Evolutionary conservation across 2,888 invertebrate species (phyloP), one percentile per base, ranked within the genome.

Genomic region (Meta bourneti): DNA sequence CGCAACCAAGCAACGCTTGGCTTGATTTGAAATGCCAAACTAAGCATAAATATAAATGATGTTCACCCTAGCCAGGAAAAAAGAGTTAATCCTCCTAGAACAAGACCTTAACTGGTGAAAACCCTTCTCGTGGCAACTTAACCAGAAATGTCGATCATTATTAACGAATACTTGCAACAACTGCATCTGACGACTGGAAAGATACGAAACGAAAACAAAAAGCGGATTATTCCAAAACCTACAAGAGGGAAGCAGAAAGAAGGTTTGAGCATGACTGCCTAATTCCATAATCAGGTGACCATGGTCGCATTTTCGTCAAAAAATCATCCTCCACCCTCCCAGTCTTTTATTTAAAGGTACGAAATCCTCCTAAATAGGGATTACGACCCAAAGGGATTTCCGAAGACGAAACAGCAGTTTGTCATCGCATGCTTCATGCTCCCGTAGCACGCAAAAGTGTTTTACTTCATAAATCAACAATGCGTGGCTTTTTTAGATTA

Each of bases 351-450:
- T 83, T 89, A 89, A 71, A 85, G 80, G 79, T 83, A 84, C 48
- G 88, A 88, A 88, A 85, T 85, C 85, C 71, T 79, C 72, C 52
- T 72, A 84, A 82, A 77, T 77, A 80, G 83, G 80, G 90, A 90
- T 90, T 84, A 90, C 79, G 90, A 34, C 48, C 79, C 52, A 69
- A 69, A 79, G 78, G 85, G 84, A 80, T 85, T 90, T 79, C 34
- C 54, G 52, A 91, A 87, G 82, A 74, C 81, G 79, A 61, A 71
- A 79, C 87, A 87, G 91, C 77, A 87, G 82, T 91, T 87, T 91
- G 87, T 91, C 91, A 82, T 91, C 86, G 78, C 82, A 91, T 87
- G 91, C 91, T 91, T 91, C 91, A 91, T 85, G 91, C 87, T 77
- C 72, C 74, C 48, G 52, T 70, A 90, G 80, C 79, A 85, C 85